Evolutionary conservation across 2,888 invertebrate species (phyloP), one percentile per base, ranked within the genome.

Genomic region (Gymnoscelis rufifasciata): DNA sequence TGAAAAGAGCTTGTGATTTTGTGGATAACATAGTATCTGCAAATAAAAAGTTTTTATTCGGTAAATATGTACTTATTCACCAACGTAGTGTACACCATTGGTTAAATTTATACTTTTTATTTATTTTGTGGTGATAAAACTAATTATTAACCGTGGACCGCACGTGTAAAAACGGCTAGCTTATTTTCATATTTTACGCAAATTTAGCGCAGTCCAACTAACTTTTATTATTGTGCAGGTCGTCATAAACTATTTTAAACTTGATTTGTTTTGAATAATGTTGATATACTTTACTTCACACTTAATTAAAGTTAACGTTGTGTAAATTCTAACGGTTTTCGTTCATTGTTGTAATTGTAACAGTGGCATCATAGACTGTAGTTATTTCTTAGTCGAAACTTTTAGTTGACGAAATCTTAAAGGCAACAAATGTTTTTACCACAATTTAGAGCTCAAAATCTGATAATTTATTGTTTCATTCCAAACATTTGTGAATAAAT

Each of bases 91-190:
- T 26, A 7, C 3, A 7, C 7, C 2, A 26, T 26, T 6, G 1
- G 26, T 26, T 26, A n/a, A n/a, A n/a, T n/a, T n/a, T n/a, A n/a
- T n/a, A n/a, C n/a, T n/a, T n/a, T n/a, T n/a, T n/a, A n/a, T n/a
- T n/a, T n/a, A n/a, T n/a, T n/a, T n/a, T n/a, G n/a, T n/a, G n/a
- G n/a, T n/a, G n/a, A n/a, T n/a, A n/a, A n/a, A n/a, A n/a, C n/a
- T n/a, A n/a, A 7, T 8, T 39, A 23, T 1, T 31, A 10, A n/a
- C 11, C 31, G 26, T 23, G 35, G 33, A 42, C 15, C 11, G 35
- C 33, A 42, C 27, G 35, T 42, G 35, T 5, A 3, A 12, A n/a
- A 27, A 26, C 41, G 15, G 33, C 15, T 27, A 27, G 41, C 41
- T n/a, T 42, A 12, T 41, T 41, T 33, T 33, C 4, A 6, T 14